Evolutionary conservation across 2,888 invertebrate genomes (phyloP).

Genomic region (Proisotoma minuta): DNA sequence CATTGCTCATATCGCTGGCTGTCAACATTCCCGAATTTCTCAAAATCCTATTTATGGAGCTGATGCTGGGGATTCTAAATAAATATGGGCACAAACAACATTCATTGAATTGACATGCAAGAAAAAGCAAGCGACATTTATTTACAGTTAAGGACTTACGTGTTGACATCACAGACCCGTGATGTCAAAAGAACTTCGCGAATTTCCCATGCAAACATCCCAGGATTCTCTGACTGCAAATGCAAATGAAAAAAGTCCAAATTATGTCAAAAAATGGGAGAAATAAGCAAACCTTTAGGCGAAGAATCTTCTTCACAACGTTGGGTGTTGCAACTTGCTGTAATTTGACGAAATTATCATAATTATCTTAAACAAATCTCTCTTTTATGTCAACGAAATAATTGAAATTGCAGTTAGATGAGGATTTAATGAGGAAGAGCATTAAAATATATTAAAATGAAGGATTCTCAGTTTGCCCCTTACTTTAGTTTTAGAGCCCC

Average conservation of each 20-base stretch:
- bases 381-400: too few relatives aligned
- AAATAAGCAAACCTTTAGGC: too few relatives aligned
- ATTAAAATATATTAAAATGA: too few relatives aligned
- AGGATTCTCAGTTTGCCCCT: too few relatives aligned
- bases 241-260: too few relatives aligned
- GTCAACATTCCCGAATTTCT: slow-evolving; percentile 66
- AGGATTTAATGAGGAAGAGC: too few relatives aligned
- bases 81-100: too few relatives aligned
- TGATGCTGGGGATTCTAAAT: slow-evolving; percentile 79
- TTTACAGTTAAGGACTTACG: slow-evolving; percentile 30
- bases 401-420: too few relatives aligned
- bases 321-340: slow-evolving; percentile 96
- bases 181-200: slow-evolving; percentile 82
- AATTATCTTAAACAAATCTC: too few relatives aligned
- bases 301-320: slow-evolving; percentile 88
- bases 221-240: slow-evolving; percentile 92
- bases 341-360: slow-evolving; percentile 3
- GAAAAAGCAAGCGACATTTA: too few relatives aligned
- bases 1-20: not conserved
- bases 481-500: slow-evolving; percentile 93
- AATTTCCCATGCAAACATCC: slow-evolving; percentile 97
- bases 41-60: slow-evolving; percentile 88
- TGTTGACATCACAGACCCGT: slow-evolving; percentile 70
- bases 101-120: too few relatives aligned
- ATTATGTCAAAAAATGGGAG: too few relatives aligned